A percentile compares a stretch with the other conserved stretches of the same genome.
Evolutionary conservation across 2,888 invertebrate species (phyloP).

Genomic region (Tetranychus piercei): DNA sequence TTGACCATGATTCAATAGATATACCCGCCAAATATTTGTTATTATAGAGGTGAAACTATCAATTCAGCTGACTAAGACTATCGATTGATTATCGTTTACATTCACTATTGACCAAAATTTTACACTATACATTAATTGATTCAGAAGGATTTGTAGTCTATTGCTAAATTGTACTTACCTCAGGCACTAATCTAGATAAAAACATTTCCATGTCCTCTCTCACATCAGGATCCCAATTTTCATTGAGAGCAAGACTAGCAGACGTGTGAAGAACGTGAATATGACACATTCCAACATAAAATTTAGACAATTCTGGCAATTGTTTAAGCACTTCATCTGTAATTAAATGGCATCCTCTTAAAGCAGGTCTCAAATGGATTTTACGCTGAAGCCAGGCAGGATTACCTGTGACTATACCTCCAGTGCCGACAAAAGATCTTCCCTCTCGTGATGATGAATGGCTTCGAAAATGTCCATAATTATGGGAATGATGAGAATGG

Average conservation of each 20-base stretch:
- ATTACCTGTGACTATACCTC: constrained; percentile 14
- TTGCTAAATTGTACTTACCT: constrained; percentile 36
- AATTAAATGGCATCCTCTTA: constrained; percentile 87
- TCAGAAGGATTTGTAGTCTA: neutral
- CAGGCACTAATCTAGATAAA: constrained; percentile 95
- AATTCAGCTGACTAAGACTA: no score
- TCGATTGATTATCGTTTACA: no score
- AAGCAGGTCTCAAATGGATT: constrained; percentile 84
- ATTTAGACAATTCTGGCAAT: constrained; percentile 75
- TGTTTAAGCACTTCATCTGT: constrained; percentile 87
- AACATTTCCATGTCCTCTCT: constrained; percentile 97
- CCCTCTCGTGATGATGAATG: constrained; percentile 10
- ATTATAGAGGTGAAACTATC: no score
- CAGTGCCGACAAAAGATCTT: neutral
- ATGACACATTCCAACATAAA: constrained; percentile 85
- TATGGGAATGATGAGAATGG: constrained; percentile 13
- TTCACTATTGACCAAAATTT: no score
- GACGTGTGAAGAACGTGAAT: constrained; percentile 95
- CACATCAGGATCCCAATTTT: constrained; percentile 91
- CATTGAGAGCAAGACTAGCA: constrained; percentile 87
- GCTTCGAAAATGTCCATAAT: neutral
- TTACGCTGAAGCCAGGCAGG: constrained; percentile 94
- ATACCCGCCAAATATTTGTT: no score
- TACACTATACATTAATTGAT: neutral
- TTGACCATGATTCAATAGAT: no score